A percentile compares a stretch with the other conserved stretches of the same genome.
These are phyloP conservation scores for Cariama cristata DNA, from an alignment of 2,113 vertebrate species.

Conservation along the genomic window DNA sequence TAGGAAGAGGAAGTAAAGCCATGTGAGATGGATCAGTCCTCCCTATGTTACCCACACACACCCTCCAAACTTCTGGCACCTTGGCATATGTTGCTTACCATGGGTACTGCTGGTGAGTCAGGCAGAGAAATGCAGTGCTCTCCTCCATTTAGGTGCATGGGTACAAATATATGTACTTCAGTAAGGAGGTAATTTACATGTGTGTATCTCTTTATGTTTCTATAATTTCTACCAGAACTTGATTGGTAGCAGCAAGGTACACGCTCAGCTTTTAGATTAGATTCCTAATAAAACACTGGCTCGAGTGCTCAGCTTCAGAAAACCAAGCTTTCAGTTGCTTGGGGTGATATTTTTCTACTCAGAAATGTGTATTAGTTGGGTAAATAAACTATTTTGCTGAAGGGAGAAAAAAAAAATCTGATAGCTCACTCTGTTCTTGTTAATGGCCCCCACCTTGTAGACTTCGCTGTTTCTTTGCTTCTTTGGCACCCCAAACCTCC, in stretches of 20 bases:
- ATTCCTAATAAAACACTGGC: background rate
- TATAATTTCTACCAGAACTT: background rate
- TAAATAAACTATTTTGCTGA: background rate
- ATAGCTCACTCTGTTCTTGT: background rate
- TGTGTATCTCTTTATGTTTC: background rate
- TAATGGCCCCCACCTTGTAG: background rate
- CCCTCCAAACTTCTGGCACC: background rate
- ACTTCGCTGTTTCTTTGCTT: background rate
- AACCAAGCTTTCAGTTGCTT: background rate
- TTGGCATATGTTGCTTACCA: background rate
- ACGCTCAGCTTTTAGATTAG: background rate
- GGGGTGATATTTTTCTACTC: background rate
- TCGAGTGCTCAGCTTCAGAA: background rate
- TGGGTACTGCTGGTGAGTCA: background rate
- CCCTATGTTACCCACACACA: background rate
- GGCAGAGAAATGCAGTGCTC: background rate
- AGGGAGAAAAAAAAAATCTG: background rate
- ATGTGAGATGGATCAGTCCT: background rate
- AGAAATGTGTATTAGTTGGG: background rate
- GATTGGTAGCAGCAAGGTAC: background rate
- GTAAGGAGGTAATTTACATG: background rate
- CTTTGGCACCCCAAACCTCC: background rate
- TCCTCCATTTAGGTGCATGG: background rate
- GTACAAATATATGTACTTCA: background rate
- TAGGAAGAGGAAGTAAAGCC: background rate